Evolutionary conservation across 2,888 invertebrate species (phyloP), one percentile per base, ranked within the genome.

Genomic region (Drosophila rubida): DNA sequence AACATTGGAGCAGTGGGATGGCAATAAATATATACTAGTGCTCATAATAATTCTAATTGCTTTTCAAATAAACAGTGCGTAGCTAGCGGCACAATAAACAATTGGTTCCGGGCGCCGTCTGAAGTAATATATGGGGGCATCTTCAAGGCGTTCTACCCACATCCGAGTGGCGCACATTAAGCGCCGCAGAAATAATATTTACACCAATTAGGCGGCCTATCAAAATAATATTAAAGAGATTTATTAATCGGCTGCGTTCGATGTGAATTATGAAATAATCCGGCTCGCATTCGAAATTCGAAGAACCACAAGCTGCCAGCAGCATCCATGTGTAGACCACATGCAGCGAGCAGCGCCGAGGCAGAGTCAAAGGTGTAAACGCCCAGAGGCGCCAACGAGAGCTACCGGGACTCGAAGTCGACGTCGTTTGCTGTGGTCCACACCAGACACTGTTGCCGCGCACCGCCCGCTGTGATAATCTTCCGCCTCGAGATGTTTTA

Each of bases 401-500:
- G 69, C 80, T 69, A 73, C 81, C 63, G 69, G 69, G 58, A 50
- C 50, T 49, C 41, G 27, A 16, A 22, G 50, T 50, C 54, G 13
- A 39, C 5, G 30, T 42, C 22, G 32, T 19, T 4, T 22, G 22
- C 44, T 45, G 9, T 14, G n/a, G 37, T 49, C 32, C 32, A 25
- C n/a, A 3, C 9, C 4, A n/a, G 46, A 16, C 25, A 19, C 49
- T 35, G 60, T 39, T 35, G 50, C 13, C 32, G 44, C 32, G 44
- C 41, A 37, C 68, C 80, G 48, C 91, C 90, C 57, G 90, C 91
- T 91, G 91, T 68, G 91, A 81, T 91, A 91, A 91, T 90, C 78
- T 80, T 75, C 68, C 76, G 83, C 82, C 88, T 88, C 88, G 89
- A 90, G 78, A 88, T 90, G 85, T 86, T 87, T 90, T 90, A 84